Percentiles rank a stretch among this genome's conserved stretches.
Conservation (phyloP, 2,797 vertebrate genomes). For the Calcarius lapponicus region DNA sequence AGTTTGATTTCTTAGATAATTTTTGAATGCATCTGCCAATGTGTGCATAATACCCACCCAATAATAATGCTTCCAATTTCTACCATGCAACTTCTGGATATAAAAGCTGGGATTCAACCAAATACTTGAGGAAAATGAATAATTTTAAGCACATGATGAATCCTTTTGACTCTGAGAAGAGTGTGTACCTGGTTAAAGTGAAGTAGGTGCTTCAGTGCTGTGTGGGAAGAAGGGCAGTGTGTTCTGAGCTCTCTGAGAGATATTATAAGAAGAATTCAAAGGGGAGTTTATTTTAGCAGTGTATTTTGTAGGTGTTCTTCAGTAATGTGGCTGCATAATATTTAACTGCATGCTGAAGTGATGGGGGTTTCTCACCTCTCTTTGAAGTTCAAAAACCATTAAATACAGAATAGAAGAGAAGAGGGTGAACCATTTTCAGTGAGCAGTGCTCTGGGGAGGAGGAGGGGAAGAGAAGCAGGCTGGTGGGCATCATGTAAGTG, state of each 20-base stretch:
- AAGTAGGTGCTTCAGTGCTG: slow-evolving; percentile 13
- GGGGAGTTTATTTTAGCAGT: not conserved
- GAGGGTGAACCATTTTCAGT: not conserved
- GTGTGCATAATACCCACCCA: not conserved
- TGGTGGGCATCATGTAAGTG: not conserved
- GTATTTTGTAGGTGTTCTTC: not conserved
- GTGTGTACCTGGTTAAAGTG: not conserved
- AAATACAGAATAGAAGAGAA: not conserved
- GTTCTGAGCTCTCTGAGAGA: not conserved
- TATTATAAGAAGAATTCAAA: not conserved
- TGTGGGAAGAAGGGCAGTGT: not conserved
- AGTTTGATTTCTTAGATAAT: not conserved
- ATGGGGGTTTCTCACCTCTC: not conserved
- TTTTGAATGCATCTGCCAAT: not conserved
- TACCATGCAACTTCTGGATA: rapidly evolving
- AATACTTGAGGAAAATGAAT: not conserved
- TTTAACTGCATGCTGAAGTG: not conserved
- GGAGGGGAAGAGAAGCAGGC: not conserved
- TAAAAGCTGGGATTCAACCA: not conserved
- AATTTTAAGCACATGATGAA: not conserved
- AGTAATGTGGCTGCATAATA: not conserved
- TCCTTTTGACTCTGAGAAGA: not conserved
- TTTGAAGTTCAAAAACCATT: slow-evolving; percentile 31
- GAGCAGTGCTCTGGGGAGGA: not conserved
- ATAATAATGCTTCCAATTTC: not conserved